Base-by-base conservation (phyloP, 2,113 vertebrate species). In the Acrocephalus kingi region DNA sequence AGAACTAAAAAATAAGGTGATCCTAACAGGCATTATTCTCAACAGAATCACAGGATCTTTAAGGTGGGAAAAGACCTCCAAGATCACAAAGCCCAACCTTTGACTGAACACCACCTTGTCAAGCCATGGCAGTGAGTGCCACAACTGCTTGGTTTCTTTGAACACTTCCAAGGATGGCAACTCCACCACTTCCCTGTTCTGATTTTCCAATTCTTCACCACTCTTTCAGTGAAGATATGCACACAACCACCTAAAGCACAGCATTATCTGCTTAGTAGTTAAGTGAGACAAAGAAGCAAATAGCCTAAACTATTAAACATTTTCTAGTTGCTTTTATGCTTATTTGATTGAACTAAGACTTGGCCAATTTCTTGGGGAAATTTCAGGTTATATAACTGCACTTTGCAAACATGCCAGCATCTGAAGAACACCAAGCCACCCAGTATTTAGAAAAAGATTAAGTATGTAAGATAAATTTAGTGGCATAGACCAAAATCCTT, bases 141-240 rank as follows among this genome's bases (percentile, higher is more conserved):
- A 55, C 0, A 1, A 48, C 9, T 12, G 27, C 20, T 31, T 10
- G 18, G 1, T 25, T 9, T 51, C 5, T 27, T 19, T 37, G 1
- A 25, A 59, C 20, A 6, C 9, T n/a, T 59, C 13, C 28, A 86
- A 52, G 22, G 54, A 37, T 28, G 37, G 13, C 3, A 23, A 23
- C 27, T 59, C 23, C 45, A 52, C 7, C 33, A 28, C 7, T 17
- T 21, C 19, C 23, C 52, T 72, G 12, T n/a, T 45, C 37, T 46
- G 39, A 14, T 8, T 19, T 39, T 23, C 68, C 77, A 59, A 2
- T 7, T 23, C 45, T 39, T n/a, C 54, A 52, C 19, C 27, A 23
- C 15, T 59, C 45, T 39, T 39, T 33, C 52, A 54, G 61, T 20
- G 14, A 45, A 67, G 39, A 67, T 12, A 61, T 2, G 4, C 12